Conservation (phyloP, 2,113 vertebrate genomes). For the Ramphastos sulfuratus region DNA sequence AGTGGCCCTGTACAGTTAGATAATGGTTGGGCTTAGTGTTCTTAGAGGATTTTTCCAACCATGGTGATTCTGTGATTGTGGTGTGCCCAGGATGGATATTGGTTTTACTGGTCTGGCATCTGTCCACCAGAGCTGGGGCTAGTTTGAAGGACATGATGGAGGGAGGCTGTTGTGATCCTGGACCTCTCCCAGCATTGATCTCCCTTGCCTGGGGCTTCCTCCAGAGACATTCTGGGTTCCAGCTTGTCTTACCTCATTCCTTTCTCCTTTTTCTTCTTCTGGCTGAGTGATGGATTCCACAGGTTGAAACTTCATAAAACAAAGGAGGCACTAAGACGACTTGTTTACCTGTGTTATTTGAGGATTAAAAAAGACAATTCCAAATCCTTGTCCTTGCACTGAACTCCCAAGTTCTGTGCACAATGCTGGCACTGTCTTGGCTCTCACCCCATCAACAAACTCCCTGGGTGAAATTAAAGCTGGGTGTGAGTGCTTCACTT, state of each 20-base stretch:
- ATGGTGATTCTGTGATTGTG: too few relatives aligned
- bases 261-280: not conserved
- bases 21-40: too few relatives aligned
- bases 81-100: accelerated
- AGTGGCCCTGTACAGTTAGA: too few relatives aligned
- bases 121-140: accelerated
- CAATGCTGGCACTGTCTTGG: slow-evolving; percentile 50
- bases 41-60: too few relatives aligned
- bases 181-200: not conserved
- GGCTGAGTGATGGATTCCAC: not conserved
- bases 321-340: not conserved
- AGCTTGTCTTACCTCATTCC: not conserved
- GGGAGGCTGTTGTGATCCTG: accelerated
- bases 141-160: not conserved
- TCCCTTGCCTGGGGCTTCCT: not conserved
- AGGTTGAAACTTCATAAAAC: not conserved
- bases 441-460: slow-evolving; percentile 23
- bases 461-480: not conserved
- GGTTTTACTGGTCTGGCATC: too few relatives aligned
- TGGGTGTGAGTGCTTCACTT: not conserved
- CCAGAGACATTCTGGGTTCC: accelerated
- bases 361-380: slow-evolving; percentile 63
- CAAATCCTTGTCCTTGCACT: slow-evolving; percentile 58
- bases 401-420: slow-evolving; percentile 39
- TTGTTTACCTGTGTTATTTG: slow-evolving; percentile 44